These are phyloP conservation scores for Amblyteles armatorius DNA, from an alignment of 2,888 invertebrate species.

Conservation along the genomic window DNA sequence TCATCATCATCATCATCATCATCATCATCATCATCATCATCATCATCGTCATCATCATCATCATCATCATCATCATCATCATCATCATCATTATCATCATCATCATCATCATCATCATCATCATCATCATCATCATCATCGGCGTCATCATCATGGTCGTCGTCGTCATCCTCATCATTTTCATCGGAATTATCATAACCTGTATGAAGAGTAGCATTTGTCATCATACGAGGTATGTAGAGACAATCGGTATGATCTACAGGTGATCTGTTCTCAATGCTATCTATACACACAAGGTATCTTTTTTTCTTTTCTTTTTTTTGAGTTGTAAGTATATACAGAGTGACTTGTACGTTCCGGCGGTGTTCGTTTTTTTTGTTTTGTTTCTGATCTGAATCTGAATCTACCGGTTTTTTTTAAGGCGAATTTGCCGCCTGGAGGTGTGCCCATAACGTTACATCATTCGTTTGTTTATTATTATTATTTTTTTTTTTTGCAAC, in stretches of 20 bases:
- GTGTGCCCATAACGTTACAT: slow-evolving; percentile 63
- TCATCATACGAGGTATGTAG: slow-evolving; percentile 70
- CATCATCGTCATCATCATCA: slow-evolving; percentile 84
- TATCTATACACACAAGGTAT: slow-evolving; percentile 35
- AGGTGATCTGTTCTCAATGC: slow-evolving; percentile 58
- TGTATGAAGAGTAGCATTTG: slow-evolving; percentile 81
- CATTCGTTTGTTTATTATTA: slow-evolving; percentile 23
- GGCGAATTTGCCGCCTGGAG: slow-evolving; percentile 65
- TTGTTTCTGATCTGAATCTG: not conserved
- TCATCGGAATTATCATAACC: slow-evolving; percentile 85
- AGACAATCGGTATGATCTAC: slow-evolving; percentile 61
- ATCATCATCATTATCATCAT: slow-evolving; percentile 83
- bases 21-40: slow-evolving; percentile 84
- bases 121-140: slow-evolving; percentile 84
- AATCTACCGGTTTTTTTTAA: not conserved
- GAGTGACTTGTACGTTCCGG: slow-evolving; percentile 32
- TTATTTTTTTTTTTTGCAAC: not conserved
- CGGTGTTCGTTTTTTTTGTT: slow-evolving; percentile 28
- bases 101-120: slow-evolving; percentile 78
- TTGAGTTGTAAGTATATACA: slow-evolving; percentile 23
- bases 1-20: slow-evolving; percentile 77
- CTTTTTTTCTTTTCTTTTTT: slow-evolving; percentile 2
- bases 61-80: slow-evolving; percentile 84
- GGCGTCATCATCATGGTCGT: slow-evolving; percentile 81
- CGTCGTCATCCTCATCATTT: slow-evolving; percentile 86